Evolutionary conservation across 2,797 vertebrate species (phyloP), one percentile per base, ranked within the genome.

Genomic region (Apogon hyalosoma): DNA sequence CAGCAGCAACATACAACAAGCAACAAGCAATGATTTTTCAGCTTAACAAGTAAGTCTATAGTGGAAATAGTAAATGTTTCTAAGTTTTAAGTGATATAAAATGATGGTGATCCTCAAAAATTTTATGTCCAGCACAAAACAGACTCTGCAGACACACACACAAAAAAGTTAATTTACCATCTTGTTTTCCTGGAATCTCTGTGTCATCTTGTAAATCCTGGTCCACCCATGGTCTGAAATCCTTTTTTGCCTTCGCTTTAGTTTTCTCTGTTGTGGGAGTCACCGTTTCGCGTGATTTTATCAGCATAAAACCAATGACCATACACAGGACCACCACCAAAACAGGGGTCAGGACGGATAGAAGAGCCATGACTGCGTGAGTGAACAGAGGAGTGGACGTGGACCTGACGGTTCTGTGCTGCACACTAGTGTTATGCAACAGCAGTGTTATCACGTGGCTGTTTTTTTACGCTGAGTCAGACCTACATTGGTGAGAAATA

Each of bases 161-260:
- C 13, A 31, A 11, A 15, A 36, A 13, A 48, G 2, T 5, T 4
- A 2, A n/a, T 76, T 87, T 94, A 98, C 96, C 95, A 70, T 92
- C 90, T 54, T 93, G 92, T 43, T 39, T 87, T 1, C 58, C 60
- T 51, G 43, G 46, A 42, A 88, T 84, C 3, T 95, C 92, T 1
- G 95, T 94, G 28, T 92, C 80, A 31, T 97, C 96, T 80, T 92
- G 92, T 45, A 97, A 84, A 67, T 97, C 96, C 85, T 96, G 94
- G 71, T 97, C 95, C 14, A 94, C 94, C 96, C 96, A 96, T 0
- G 95, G 95, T 21, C 33, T 90, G 28, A 43, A 24, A 19, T 79
- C 75, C 12, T 0, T 65, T 59, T 81, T 69, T 11, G 81, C 9
- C 0, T 1, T 2, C 13, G 3, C 51, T 56, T 69, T 28, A 6